phyloP scores from a whole-genome alignment of 2,113 vertebrate species.

The Ophiodon elongatus region DNA sequence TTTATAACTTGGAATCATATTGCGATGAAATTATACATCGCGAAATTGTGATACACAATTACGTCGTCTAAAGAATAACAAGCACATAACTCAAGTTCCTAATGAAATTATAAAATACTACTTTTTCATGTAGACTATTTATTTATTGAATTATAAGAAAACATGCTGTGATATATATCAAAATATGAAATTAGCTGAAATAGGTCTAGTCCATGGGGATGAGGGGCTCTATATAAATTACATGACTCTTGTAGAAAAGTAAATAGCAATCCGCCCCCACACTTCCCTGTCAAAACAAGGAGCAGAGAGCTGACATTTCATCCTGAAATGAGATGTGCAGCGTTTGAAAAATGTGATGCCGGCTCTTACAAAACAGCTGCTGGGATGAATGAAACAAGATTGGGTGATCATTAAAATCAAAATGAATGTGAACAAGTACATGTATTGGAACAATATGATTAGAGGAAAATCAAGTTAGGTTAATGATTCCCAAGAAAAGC shows the following conservation, averaged over 20 bases:
- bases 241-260: conserved; percentile 18
- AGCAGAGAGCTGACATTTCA: conserved; percentile 34
- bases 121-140: no score
- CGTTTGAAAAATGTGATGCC: background rate
- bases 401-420: conserved; percentile 9
- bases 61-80: no score
- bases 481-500: background rate
- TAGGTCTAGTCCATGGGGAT: background rate
- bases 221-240: conserved; percentile 28
- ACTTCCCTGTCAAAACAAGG: conserved; percentile 37
- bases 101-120: no score
- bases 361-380: background rate
- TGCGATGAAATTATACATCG: no score
- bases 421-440: conserved; percentile 11
- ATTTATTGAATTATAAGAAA: background rate
- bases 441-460: background rate
- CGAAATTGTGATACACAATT: no score
- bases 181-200: background rate
- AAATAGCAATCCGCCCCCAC: conserved; percentile 16
- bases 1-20: no score
- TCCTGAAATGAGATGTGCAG: conserved; percentile 11
- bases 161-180: background rate
- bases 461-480: background rate
- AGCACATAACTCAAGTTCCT: no score
- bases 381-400: conserved; percentile 12